Conservation (phyloP, 2,113 vertebrate species). For the Nesogale talazaci region DNA sequence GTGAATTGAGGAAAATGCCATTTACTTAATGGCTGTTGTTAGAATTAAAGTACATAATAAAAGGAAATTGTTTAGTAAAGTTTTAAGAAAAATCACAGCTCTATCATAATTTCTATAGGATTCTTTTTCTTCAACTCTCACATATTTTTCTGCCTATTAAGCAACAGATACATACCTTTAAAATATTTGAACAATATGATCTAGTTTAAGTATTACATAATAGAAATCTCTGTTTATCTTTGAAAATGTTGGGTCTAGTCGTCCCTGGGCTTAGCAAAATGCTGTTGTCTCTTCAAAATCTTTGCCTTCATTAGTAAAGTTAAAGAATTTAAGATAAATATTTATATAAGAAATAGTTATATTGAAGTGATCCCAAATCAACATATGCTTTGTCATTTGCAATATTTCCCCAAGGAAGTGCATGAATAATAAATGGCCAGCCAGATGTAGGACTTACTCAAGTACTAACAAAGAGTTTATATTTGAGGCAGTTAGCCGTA, state of each 20-base stretch:
- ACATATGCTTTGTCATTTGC: conserved; percentile 75
- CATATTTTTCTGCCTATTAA: conserved; percentile 18
- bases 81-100: neutral
- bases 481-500: conserved; percentile 73
- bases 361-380: conserved; percentile 79
- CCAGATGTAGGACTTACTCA: conserved; percentile 78
- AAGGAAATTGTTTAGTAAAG: neutral
- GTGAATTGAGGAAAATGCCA: too few relatives aligned
- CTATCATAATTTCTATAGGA: neutral
- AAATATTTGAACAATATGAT: conserved; percentile 20
- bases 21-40: too few relatives aligned
- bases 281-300: conserved; percentile 54
- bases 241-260: neutral
- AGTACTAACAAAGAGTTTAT: conserved; percentile 72
- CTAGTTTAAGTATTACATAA: conserved; percentile 10
- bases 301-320: conserved; percentile 69
- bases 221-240: conserved; percentile 51
- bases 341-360: conserved; percentile 76
- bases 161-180: neutral
- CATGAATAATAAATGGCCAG: conserved; percentile 74
- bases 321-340: conserved; percentile 75
- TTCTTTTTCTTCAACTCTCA: neutral
- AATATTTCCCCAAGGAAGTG: conserved; percentile 68
- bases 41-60: neutral
- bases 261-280: conserved; percentile 41